These are phyloP conservation scores for Hydropotes inermis DNA, from an alignment of 2,113 vertebrate species.

Conservation along the genomic window DNA sequence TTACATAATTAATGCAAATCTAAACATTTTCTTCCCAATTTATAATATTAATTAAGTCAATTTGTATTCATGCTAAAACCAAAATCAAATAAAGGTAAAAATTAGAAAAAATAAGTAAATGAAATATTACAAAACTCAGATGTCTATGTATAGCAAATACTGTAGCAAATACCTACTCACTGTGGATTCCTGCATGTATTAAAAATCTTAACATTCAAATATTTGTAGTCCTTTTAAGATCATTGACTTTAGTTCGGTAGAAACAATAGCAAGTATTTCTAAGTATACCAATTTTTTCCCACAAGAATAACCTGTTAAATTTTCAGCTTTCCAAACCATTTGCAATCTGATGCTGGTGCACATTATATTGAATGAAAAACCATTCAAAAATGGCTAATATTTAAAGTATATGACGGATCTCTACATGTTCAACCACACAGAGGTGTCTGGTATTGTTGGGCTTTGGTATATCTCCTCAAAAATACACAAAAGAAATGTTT, in stretches of 20 bases:
- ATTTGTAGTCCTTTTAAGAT: not conserved
- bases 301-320: not conserved
- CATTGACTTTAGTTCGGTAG: not conserved
- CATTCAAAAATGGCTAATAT: not conserved
- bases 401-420: not conserved
- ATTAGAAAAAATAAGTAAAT: not conserved
- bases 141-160: not conserved
- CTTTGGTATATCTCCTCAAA: not conserved
- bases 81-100: not conserved
- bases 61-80: not conserved
- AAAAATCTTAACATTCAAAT: not conserved
- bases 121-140: not conserved
- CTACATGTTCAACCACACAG: fast-evolving
- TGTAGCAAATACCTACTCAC: not conserved
- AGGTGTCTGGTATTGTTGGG: not conserved
- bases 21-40: not conserved
- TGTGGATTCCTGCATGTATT: not conserved
- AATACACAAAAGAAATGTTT: not conserved
- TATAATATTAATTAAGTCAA: not conserved
- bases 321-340: not conserved
- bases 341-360: not conserved
- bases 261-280: not conserved
- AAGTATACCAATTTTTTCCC: not conserved
- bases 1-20: not conserved
- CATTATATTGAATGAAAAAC: not conserved